A percentile compares a stretch with the other conserved stretches of the same genome.
phyloP scores from a whole-genome alignment of 1,140 invertebrate genomes.

The Zelostemma sp. region DNA sequence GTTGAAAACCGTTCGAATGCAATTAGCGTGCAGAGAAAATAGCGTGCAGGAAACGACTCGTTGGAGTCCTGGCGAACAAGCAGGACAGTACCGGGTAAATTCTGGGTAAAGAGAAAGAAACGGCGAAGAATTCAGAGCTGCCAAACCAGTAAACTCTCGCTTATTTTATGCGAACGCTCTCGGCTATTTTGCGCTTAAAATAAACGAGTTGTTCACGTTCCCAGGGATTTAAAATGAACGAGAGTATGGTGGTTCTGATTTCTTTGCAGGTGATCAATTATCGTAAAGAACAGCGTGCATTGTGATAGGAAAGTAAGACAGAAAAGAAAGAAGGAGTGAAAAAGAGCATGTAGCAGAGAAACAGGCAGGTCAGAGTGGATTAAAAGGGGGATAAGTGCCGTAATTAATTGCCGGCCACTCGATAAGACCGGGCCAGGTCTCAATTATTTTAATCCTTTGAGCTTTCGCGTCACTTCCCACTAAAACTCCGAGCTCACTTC shows the following conservation, averaged over 20 bases:
- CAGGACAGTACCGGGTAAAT: too few relatives aligned
- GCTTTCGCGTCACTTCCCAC: slow-evolving; percentile 13
- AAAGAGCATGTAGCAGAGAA: slow-evolving; percentile 41
- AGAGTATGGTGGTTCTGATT: too few relatives aligned
- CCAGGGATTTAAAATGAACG: too few relatives aligned
- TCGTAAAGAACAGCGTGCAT: slow-evolving; percentile 19
- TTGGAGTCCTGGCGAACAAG: slow-evolving; percentile 42
- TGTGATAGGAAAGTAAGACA: slow-evolving; percentile 15
- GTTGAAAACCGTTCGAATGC: slow-evolving; percentile 44
- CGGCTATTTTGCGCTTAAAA: too few relatives aligned
- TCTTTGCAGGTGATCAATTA: too few relatives aligned
- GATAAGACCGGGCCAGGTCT: slow-evolving; percentile 28
- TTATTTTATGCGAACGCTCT: too few relatives aligned
- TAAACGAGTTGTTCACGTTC: too few relatives aligned
- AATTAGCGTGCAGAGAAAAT: slow-evolving; percentile 64
- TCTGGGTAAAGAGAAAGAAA: slow-evolving; percentile 31
- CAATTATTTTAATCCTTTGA: slow-evolving; percentile 19
- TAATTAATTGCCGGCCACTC: slow-evolving; percentile 19
- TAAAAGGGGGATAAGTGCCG: slow-evolving; percentile 26
- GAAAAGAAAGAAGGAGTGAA: slow-evolving; percentile 25
- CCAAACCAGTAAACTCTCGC: too few relatives aligned
- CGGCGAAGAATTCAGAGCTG: too few relatives aligned
- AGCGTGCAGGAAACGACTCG: slow-evolving; percentile 58
- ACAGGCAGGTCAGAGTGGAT: slow-evolving; percentile 23
- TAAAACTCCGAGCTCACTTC: too few relatives aligned